Evolutionary conservation across 2,113 vertebrate genomes (phyloP).

Genomic region (Jaculus jaculus): DNA sequence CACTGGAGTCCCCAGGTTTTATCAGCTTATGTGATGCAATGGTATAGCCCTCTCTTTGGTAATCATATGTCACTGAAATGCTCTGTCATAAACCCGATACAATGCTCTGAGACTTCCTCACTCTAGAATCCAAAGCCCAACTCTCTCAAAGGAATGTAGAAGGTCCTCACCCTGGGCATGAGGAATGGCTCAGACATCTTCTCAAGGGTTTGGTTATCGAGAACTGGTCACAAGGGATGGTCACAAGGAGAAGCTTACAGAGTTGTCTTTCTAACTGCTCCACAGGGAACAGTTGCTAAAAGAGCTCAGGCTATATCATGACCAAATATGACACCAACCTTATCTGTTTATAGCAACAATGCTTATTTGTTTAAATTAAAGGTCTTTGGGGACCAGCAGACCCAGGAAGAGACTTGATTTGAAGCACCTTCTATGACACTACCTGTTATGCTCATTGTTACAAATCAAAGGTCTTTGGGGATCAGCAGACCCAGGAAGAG

Average conservation of each 20-base stretch:
- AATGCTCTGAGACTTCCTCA: background rate
- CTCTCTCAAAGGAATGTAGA: background rate
- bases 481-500: background rate
- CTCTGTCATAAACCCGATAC: too few relatives aligned
- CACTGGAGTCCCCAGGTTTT: background rate
- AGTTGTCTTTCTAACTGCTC: background rate
- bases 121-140: background rate
- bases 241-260: background rate
- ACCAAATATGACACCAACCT: background rate
- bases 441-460: too few relatives aligned
- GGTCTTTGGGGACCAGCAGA: background rate
- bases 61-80: background rate
- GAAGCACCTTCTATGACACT: background rate
- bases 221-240: background rate
- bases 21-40: fast-evolving
- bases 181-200: background rate
- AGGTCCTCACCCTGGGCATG: background rate
- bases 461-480: background rate
- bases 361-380: background rate
- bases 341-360: too few relatives aligned
- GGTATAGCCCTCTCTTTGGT: background rate
- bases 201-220: background rate
- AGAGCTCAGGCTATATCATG: background rate
- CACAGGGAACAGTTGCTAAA: background rate
- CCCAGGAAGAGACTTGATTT: background rate